These are phyloP conservation scores for Rotaria macrura DNA, from an alignment of 2,888 invertebrate species.

Conservation along the genomic window DNA sequence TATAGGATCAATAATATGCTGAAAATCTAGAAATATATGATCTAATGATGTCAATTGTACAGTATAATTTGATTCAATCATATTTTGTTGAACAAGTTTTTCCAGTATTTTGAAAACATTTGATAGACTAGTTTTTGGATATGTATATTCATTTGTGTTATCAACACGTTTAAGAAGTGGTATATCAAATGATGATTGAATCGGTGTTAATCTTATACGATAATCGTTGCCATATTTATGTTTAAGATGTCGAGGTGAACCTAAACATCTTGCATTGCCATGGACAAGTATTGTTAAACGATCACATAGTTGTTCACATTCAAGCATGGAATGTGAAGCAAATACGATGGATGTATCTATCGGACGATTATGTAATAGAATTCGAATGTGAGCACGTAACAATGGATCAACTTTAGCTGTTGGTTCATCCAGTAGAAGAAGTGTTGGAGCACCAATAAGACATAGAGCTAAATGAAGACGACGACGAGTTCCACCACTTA, in stretches of 20 bases:
- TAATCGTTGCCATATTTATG: not conserved
- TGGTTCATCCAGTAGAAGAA: constrained; percentile 9
- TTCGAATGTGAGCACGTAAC: constrained; percentile 9
- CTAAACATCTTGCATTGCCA: not conserved
- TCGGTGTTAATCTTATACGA: not conserved
- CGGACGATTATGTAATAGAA: not conserved
- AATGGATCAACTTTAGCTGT: constrained; percentile 15
- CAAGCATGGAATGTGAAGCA: constrained; percentile 13
- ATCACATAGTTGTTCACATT: constrained; percentile 17
- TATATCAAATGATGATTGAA: not conserved
- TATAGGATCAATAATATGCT: not conserved
- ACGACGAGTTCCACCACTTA: constrained; percentile 5
- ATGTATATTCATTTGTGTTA: not conserved
- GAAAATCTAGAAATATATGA: not conserved
- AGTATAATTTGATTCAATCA: not conserved
- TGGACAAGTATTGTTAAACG: not conserved
- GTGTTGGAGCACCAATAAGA: not conserved
- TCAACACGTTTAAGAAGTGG: not conserved
- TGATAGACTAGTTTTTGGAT: not conserved
- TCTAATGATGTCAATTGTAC: not conserved
- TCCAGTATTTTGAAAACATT: not conserved
- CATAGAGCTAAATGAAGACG: constrained; percentile 13
- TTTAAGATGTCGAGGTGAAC: not conserved
- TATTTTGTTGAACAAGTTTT: not conserved
- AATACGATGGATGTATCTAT: not conserved